These are phyloP conservation scores for Rhamphomyia laevipes DNA, from an alignment of 2,888 invertebrate genomes.

Conservation along the genomic window DNA sequence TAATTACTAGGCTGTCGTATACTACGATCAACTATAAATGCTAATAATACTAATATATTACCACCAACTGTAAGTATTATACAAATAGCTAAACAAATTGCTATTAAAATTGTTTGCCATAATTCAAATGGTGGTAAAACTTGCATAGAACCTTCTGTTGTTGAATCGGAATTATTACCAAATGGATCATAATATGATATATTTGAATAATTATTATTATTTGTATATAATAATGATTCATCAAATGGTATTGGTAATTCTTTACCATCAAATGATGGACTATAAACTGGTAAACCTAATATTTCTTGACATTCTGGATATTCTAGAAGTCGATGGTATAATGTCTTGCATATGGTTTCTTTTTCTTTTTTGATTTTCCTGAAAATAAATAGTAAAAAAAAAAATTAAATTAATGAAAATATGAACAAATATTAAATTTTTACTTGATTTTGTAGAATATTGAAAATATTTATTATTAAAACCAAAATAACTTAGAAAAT, in stretches of 20 bases:
- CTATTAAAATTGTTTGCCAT: constrained; percentile 84
- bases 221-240: constrained; percentile 33
- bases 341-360: constrained; percentile 57
- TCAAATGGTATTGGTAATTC: constrained; percentile 23
- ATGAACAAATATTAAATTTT: no score
- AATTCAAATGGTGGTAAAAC: constrained; percentile 75
- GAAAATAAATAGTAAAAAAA: constrained; percentile 20
- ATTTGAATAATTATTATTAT: constrained; percentile 23
- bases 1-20: constrained; percentile 97
- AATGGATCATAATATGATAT: constrained; percentile 18
- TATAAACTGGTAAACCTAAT: constrained; percentile 38
- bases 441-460: no score
- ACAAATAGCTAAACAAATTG: constrained; percentile 73
- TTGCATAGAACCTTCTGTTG: constrained; percentile 37
- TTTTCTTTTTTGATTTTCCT: constrained; percentile 66
- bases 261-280: constrained; percentile 37
- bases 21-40: constrained; percentile 87
- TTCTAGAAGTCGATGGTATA: constrained; percentile 47
- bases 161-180: constrained; percentile 25
- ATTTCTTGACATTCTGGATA: constrained; percentile 50
- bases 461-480: no score
- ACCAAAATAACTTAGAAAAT: no score
- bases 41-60: constrained; percentile 87
- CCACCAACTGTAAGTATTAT: constrained; percentile 89
- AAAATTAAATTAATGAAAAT: neutral